Percentiles rank a stretch among this genome's conserved stretches.
Conservation (phyloP, 2,888 invertebrate genomes). For the Trisateles emortualis region DNA sequence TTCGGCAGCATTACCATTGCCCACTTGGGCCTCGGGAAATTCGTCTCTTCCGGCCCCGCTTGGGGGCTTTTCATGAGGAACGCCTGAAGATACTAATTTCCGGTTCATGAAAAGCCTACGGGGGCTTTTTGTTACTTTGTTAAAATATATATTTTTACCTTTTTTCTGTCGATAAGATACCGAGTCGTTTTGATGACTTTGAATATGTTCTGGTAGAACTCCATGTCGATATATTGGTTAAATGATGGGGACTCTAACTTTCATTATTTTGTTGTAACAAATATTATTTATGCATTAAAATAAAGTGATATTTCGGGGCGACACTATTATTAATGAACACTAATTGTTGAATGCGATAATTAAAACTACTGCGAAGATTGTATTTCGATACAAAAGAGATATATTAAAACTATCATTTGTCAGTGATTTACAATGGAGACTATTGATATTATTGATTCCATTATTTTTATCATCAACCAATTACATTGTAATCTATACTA, state of each 20-base stretch:
- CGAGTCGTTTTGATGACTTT: not conserved
- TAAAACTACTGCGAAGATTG: too few relatives aligned
- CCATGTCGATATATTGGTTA: not conserved
- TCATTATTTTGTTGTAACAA: too few relatives aligned
- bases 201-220: not conserved
- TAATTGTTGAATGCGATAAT: too few relatives aligned
- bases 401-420: too few relatives aligned
- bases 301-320: too few relatives aligned
- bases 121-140: constrained; percentile 50
- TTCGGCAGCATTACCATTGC: constrained; percentile 53
- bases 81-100: constrained; percentile 72
- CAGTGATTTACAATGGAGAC: too few relatives aligned
- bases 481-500: too few relatives aligned
- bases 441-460: too few relatives aligned
- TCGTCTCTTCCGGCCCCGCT: constrained; percentile 62
- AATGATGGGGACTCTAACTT: not conserved
- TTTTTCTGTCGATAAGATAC: constrained; percentile 21
- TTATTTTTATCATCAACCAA: too few relatives aligned
- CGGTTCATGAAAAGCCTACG: constrained; percentile 59
- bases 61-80: constrained; percentile 56
- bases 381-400: too few relatives aligned
- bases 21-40: constrained; percentile 65
- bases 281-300: too few relatives aligned
- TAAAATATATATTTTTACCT: constrained; percentile 46
- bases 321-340: too few relatives aligned